Conservation (phyloP, 2,797 vertebrate species). For the Cossypha heuglini region DNA sequence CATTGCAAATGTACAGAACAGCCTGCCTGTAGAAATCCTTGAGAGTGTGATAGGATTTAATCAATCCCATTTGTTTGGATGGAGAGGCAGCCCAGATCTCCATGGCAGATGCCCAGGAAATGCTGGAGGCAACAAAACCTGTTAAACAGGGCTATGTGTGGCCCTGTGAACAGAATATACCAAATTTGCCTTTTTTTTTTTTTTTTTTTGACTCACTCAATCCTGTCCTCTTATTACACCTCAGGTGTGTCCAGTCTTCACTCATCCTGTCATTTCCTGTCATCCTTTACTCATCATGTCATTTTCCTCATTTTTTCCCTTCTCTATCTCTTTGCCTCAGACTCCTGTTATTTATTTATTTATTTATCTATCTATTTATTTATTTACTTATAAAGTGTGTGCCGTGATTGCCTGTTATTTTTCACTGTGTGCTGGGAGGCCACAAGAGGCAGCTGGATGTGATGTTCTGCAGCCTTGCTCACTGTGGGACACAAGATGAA, state of each 20-base stretch:
- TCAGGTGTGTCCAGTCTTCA: neutral
- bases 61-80: conserved; percentile 4
- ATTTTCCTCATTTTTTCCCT: neutral
- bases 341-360: neutral
- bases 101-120: neutral
- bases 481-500: fast-evolving
- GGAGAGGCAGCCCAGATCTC: neutral
- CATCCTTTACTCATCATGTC: neutral
- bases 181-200: neutral
- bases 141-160: neutral
- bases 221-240: neutral
- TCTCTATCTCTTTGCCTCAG: neutral
- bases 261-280: neutral
- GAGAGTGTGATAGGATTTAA: neutral
- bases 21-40: neutral
- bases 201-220: neutral
- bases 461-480: neutral
- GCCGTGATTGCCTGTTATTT: neutral
- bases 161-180: neutral
- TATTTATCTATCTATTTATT: neutral
- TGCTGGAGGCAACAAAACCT: neutral
- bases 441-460: neutral
- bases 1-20: neutral
- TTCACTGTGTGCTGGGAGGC: neutral
- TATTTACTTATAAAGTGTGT: neutral